Evolutionary conservation across 2,113 vertebrate species (phyloP).

Genomic region (Cynocephalus volans): DNA sequence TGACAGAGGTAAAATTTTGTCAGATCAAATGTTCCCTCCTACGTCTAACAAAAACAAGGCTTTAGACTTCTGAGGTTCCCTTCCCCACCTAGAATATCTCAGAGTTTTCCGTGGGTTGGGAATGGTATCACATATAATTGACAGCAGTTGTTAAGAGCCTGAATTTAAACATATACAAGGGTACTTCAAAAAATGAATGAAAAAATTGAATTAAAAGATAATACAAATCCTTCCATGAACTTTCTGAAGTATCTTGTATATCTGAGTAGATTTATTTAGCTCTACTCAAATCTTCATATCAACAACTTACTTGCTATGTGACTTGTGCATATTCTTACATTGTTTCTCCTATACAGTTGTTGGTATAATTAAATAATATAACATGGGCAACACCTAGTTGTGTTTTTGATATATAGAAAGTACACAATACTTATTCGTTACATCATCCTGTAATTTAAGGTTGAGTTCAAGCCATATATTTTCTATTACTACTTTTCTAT

Average conservation of each 20-base stretch:
- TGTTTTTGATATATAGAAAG: background rate
- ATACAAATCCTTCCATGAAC: no score
- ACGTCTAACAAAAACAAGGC: background rate
- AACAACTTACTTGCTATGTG: background rate
- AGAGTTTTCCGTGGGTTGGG: background rate
- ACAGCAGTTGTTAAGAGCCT: background rate
- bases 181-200: no score
- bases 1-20: background rate
- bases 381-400: background rate
- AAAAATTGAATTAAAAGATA: no score
- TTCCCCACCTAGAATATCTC: background rate
- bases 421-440: background rate
- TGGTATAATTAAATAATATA: background rate
- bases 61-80: background rate
- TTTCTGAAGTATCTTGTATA: background rate
- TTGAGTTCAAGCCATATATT: background rate
- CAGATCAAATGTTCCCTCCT: background rate
- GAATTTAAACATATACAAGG: background rate
- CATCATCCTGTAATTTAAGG: background rate
- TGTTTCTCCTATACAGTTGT: background rate
- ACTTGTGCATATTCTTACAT: background rate
- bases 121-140: background rate
- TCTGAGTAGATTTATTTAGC: background rate
- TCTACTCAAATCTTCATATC: background rate
- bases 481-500: background rate